Conservation (phyloP, 1,140 invertebrate genomes). For the Drosophila busckii region DNA sequence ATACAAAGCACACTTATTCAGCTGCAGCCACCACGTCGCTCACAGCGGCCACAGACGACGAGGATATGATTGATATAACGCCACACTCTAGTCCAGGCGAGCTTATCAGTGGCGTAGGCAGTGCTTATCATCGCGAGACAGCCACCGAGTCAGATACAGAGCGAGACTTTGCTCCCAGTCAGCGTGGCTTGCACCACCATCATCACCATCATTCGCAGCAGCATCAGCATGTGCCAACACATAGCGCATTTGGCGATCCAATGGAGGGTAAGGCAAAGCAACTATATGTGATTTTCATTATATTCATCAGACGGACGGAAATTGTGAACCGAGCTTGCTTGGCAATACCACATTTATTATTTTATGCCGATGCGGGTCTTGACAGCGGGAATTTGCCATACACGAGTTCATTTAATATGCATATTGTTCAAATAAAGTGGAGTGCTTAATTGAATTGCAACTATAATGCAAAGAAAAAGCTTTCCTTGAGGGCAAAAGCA, state of each 20-base stretch:
- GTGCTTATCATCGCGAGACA: conserved; percentile 54
- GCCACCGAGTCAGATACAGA: conserved; percentile 71
- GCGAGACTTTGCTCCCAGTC: conserved; percentile 52
- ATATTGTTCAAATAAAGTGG: too few relatives aligned
- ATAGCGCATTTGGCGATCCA: conserved; percentile 75
- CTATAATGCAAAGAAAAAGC: too few relatives aligned
- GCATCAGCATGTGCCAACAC: conserved; percentile 75
- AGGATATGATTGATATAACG: conserved; percentile 85
- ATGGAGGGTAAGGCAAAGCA: conserved; percentile 61
- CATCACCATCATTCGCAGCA: conserved; percentile 49
- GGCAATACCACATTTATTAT: too few relatives aligned
- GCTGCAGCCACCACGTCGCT: conserved; percentile 55
- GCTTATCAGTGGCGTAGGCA: conserved; percentile 31
- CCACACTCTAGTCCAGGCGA: conserved; percentile 74
- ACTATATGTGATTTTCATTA: too few relatives aligned
- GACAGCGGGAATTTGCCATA: too few relatives aligned
- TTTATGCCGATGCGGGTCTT: too few relatives aligned
- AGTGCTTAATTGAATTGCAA: too few relatives aligned
- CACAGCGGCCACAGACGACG: conserved; percentile 80
- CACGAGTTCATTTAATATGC: too few relatives aligned
- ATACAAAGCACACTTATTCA: conserved; percentile 32
- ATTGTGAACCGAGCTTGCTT: too few relatives aligned
- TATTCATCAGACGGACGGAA: too few relatives aligned
- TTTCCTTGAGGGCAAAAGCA: too few relatives aligned
- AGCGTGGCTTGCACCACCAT: conserved; percentile 56